Conservation (phyloP, 37 sponge, comb jelly and placozoan genomes). For the Beroe forskalii region DNA sequence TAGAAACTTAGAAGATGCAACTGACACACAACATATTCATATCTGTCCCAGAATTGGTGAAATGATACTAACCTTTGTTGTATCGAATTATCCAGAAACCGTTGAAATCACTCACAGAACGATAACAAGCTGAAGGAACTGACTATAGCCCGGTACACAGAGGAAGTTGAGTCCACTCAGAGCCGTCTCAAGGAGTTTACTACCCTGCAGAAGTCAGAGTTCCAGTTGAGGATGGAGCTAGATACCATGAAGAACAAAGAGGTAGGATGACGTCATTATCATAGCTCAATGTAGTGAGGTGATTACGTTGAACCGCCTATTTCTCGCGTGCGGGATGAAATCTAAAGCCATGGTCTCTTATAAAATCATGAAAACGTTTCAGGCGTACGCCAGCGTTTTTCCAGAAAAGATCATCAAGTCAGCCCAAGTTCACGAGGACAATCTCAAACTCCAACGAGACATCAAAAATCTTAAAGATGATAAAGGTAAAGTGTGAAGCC, state of each 20-base stretch:
- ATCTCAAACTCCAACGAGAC: not conserved
- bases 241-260: conserved; percentile 49
- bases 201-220: conserved; percentile 30
- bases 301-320: no score
- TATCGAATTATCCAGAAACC: no score
- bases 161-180: not conserved
- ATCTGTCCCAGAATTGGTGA: no score
- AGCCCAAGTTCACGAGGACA: conserved; percentile 7
- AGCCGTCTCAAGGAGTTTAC: not conserved
- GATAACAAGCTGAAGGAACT: not conserved
- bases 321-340: no score
- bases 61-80: no score
- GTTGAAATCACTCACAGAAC: conserved; percentile 22
- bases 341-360: no score
- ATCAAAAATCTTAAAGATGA: not conserved
- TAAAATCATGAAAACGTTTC: no score
- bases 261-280: not conserved
- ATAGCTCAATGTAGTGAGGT: no score
- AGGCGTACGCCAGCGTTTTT: conserved; percentile 35
- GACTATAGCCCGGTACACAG: not conserved
- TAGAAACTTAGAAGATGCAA: no score
- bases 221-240: conserved; percentile 49
- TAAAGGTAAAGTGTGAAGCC: conserved; percentile 11
- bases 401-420: conserved; percentile 45
- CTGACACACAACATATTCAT: no score